These are phyloP conservation scores for Plebejus argus DNA, from an alignment of 2,888 invertebrate genomes.

Conservation along the genomic window DNA sequence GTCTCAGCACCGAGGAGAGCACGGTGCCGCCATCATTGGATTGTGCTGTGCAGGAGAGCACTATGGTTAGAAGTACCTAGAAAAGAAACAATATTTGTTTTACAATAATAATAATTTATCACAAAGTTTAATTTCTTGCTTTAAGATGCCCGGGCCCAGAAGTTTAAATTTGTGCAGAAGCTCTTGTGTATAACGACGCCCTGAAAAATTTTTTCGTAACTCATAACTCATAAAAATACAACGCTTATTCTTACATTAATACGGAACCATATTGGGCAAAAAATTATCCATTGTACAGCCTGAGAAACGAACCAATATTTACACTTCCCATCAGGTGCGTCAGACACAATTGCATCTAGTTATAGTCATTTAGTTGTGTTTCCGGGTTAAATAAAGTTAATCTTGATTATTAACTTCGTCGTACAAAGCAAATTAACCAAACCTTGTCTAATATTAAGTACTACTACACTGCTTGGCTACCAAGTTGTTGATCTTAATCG, in stretches of 20 bases:
- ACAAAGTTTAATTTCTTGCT: neutral
- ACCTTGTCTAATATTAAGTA: no score
- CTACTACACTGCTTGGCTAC: no score
- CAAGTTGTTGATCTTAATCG: no score
- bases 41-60: conserved; percentile 45
- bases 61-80: conserved; percentile 52
- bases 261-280: neutral
- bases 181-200: no score
- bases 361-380: neutral
- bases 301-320: neutral
- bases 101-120: no score
- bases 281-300: neutral
- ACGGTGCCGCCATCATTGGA: conserved; percentile 53
- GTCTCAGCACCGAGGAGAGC: conserved; percentile 54
- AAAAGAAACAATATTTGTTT: conserved; percentile 45
- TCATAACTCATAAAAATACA: no score
- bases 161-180: no score
- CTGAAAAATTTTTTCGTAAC: no score
- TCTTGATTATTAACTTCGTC: no score
- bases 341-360: conserved; percentile 14
- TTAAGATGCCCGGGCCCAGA: neutral
- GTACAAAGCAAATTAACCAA: no score
- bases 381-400: no score
- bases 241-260: neutral
- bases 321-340: conserved; percentile 2